Base-by-base conservation (phyloP, 2,888 invertebrate genomes). In the Panzeria rudis region DNA sequence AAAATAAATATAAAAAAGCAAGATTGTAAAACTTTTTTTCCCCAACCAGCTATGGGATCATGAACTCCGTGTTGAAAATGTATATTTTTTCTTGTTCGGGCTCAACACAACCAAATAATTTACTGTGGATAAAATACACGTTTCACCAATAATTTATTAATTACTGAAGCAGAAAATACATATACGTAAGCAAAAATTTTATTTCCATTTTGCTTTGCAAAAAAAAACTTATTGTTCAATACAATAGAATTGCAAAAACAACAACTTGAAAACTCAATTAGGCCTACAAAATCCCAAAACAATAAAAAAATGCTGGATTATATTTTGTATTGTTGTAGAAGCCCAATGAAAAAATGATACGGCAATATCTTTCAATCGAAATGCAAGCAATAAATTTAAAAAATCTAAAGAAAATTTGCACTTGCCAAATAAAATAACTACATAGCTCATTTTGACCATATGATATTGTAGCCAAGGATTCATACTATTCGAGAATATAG, bases 251-350 rank as follows among this genome's bases (percentile, higher is more conserved):
- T 25, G 66, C 15, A n/a, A 25, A n/a, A 71, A 52, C 76, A 80
- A 68, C 82, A 79, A 79, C 77, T 86, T 80, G 69, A 83, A 86
- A 86, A 86, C 86, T 86, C 86, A 86, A 86, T 86, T 83, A 86
- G 86, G 86, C 86, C 86, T 83, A 82, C 44, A 68, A 83, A 80
- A 69, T 61, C 68, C 61, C 38, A 29, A 23, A 52, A 61, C 50
- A 75, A 75, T 68, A 75, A 80, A 80, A 64, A 68, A 23, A 29
- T 44, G 29, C 23, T 29, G 29, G n/a, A 68, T 75, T 75, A 59
- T 61, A 8, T 71, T 56, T 64, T 72, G 25, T 56, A 8, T 20
- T 20, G 32, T 35, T 35, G 17, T 15, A 56, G 3, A 29, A 15
- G 25, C 0, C 11, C 13, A 25, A 35, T 20, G 38, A n/a, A 4